A percentile compares a stretch with the other conserved stretches of the same genome.
phyloP scores from a whole-genome alignment of 2,888 invertebrate genomes.

The Xestia ashworthii region DNA sequence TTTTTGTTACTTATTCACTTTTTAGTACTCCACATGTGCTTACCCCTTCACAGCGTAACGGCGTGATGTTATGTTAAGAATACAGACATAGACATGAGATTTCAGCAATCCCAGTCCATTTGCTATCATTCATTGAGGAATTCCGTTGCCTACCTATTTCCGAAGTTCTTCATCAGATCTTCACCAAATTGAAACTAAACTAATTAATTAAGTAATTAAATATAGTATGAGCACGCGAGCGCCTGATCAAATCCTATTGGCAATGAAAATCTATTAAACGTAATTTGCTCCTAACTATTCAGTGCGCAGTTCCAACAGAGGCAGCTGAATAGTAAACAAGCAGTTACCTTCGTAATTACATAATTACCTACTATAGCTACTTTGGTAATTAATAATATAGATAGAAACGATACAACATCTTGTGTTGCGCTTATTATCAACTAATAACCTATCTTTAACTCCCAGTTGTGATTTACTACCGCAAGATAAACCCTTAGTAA shows the following conservation, averaged over 20 bases:
- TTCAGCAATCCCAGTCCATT: too few species aligned
- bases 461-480: conserved; percentile 10
- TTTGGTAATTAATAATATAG: background rate
- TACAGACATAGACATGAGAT: too few species aligned
- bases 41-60: too few species aligned
- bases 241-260: conserved; percentile 17
- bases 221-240: background rate
- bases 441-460: background rate
- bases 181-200: too few species aligned
- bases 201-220: too few species aligned
- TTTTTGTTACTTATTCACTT: too few species aligned
- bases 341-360: background rate
- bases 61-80: too few species aligned
- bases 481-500: conserved; percentile 25
- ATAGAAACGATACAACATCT: background rate
- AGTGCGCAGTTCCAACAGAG: background rate
- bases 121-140: too few species aligned
- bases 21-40: too few species aligned
- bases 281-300: background rate
- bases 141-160: too few species aligned
- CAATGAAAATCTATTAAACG: background rate
- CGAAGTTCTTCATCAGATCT: too few species aligned
- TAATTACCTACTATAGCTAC: background rate
- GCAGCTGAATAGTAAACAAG: background rate
- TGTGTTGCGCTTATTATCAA: background rate